phyloP scores from a whole-genome alignment of 2,113 vertebrate species.

The Abramis brama region DNA sequence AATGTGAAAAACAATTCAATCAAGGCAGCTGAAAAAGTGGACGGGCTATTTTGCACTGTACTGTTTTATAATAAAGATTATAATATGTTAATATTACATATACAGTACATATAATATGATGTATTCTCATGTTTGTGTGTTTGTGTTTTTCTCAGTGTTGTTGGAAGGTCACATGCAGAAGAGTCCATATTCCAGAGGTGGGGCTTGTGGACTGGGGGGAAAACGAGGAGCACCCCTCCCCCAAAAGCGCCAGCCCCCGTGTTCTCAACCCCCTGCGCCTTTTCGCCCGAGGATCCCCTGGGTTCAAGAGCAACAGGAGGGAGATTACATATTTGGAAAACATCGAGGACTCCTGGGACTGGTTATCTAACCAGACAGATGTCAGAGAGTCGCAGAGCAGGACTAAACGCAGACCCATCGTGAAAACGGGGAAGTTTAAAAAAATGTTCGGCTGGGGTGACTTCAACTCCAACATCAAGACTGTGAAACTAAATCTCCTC shows the following conservation, averaged over 20 bases:
- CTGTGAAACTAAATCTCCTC: constrained; percentile 96
- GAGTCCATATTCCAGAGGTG: constrained; percentile 72
- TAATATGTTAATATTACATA: background rate
- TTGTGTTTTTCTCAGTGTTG: constrained; percentile 52
- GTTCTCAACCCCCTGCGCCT: constrained; percentile 90
- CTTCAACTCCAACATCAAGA: constrained; percentile 99
- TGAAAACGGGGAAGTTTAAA: constrained; percentile 99
- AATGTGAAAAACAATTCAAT: background rate
- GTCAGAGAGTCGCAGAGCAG: constrained; percentile 86
- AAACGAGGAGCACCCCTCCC: constrained; percentile 80
- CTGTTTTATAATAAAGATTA: background rate
- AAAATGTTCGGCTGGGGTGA: constrained; percentile 99
- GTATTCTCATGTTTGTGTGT: constrained; percentile 29
- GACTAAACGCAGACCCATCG: constrained; percentile 98
- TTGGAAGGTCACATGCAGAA: constrained; percentile 85
- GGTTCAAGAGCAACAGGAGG: constrained; percentile 80
- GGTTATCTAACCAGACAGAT: constrained; percentile 96
- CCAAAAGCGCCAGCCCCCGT: constrained; percentile 82
- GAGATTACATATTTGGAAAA: constrained; percentile 88
- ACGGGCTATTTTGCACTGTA: background rate
- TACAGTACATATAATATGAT: background rate
- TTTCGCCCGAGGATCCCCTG: constrained; percentile 87
- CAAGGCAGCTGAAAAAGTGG: background rate
- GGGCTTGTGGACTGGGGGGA: constrained; percentile 88
- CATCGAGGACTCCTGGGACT: constrained; percentile 94